Percentiles rank a stretch among this genome's conserved stretches.
These are phyloP conservation scores for Oreochromis niloticus DNA, from an alignment of 2,113 vertebrate genomes.

Conservation along the genomic window DNA sequence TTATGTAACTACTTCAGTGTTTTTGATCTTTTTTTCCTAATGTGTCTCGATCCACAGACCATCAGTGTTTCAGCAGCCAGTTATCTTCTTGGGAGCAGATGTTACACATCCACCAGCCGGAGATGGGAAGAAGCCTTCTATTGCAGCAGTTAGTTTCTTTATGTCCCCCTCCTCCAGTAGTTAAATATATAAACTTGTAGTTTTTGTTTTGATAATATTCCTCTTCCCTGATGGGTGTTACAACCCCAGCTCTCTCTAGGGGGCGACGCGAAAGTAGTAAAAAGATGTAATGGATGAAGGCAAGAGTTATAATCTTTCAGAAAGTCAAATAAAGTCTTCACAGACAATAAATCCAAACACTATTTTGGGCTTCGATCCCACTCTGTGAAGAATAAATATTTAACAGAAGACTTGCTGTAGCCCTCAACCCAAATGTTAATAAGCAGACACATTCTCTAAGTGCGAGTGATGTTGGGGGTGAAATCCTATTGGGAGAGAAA, in stretches of 20 bases:
- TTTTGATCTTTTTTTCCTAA: neutral
- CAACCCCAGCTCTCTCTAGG: neutral
- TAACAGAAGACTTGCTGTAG: neutral
- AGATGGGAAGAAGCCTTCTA: conserved; percentile 98
- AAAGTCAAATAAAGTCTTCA: neutral
- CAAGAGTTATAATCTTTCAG: neutral
- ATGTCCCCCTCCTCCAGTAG: neutral
- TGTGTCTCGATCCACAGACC: conserved; percentile 71
- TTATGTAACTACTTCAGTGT: neutral
- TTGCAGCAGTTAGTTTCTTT: conserved; percentile 87
- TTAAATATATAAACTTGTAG: neutral
- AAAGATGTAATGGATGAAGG: neutral
- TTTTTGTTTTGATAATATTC: neutral
- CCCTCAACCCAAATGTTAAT: neutral
- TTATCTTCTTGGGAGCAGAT: conserved; percentile 98
- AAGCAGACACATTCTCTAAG: neutral
- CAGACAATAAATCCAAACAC: neutral
- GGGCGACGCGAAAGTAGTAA: neutral
- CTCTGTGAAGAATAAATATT: neutral
- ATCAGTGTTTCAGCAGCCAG: conserved; percentile 99
- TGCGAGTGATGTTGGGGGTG: neutral
- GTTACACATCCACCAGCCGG: conserved; percentile 98
- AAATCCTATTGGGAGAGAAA: neutral
- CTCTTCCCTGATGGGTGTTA: neutral
- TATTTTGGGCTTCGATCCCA: neutral